Evolutionary conservation across 37 sponge, comb jelly and placozoan genomes (phyloP).

Genomic region (Corticium candelabrum): DNA sequence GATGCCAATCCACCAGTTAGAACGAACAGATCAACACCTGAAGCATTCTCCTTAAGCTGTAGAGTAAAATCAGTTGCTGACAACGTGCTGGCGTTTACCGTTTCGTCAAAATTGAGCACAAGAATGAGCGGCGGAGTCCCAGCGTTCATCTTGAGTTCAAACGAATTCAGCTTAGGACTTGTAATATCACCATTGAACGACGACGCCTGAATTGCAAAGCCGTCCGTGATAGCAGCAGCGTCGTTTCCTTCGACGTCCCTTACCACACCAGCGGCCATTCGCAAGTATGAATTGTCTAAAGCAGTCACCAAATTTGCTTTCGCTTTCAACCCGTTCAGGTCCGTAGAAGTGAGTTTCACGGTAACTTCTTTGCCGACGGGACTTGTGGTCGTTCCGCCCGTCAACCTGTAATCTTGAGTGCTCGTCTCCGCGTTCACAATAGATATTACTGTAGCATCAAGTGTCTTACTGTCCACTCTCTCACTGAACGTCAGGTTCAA

Average conservation of each 20-base stretch:
- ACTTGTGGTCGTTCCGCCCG: constrained; percentile 50
- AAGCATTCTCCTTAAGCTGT: background rate
- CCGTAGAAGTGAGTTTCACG: constrained; percentile 50
- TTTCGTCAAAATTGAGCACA: constrained; percentile 9
- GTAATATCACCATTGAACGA: constrained; percentile 21
- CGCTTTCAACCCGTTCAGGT: constrained; percentile 57
- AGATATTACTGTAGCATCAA: too few relatives aligned
- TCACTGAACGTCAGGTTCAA: constrained; percentile 60
- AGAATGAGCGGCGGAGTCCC: constrained; percentile 11
- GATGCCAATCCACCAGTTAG: background rate
- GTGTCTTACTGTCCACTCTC: constrained; percentile 46
- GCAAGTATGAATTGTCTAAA: constrained; percentile 6
- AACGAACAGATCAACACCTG: background rate
- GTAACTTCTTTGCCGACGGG: constrained; percentile 35
- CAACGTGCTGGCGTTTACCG: background rate
- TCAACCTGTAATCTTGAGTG: constrained; percentile 9
- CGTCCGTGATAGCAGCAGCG: constrained; percentile 9
- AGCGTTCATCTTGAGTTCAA: background rate
- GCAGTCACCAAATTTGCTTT: constrained; percentile 37
- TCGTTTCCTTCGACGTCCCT: background rate
- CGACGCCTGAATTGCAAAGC: constrained; percentile 30
- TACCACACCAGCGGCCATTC: background rate
- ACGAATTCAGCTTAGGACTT: background rate
- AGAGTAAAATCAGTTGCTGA: background rate
- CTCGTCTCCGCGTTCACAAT: constrained; percentile 8